Base-by-base conservation (phyloP, 2,888 invertebrate species). In the Kryphioiulus occultus region DNA sequence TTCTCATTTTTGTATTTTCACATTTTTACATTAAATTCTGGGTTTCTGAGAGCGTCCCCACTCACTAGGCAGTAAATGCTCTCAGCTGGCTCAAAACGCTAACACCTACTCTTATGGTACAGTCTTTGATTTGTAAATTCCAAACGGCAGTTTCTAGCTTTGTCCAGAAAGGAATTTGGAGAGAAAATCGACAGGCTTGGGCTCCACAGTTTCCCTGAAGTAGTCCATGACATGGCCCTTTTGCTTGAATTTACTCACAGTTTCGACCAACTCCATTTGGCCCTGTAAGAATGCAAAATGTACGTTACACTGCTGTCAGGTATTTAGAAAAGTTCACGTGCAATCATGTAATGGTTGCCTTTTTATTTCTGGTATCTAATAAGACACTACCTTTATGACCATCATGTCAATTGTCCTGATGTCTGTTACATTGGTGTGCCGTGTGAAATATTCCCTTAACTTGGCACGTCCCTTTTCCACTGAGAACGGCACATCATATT, bases 201-300 rank as follows among this genome's bases (percentile, higher is more conserved):
- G 95, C 90, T 97, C 96, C 87, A 94, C 93, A 0, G 96, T 95
- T 86, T 97, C 96, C 91, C 95, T 95, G 93, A 97, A 98, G 91
- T 95, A 97, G 88, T 93, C 91, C 98, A 98, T 98, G 35, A 99
- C 92, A 91, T 97, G 96, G 17, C 95, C 95, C 90, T 95, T 95
- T 91, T 97, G 97, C 92, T 98, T 98, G 97, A 98, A 98, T 88
- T 95, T 94, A 89, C 96, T 94, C 0, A 95, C 95, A 0, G 95
- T 93, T 93, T 99, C 98, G 91, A 96, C 95, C 32, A 99, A 93
- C 91, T 98, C 98, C 97, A 98, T 97, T 94, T 98, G 98, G 86
- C 98, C 98, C 97, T 97, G 91, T 85, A 26, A 87, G 26, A 42
- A 82, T 15, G n/a, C 2, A n/a, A 22, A 82, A 82, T 82, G 22